A percentile compares a stretch with the other conserved stretches of the same genome.
phyloP scores from a whole-genome alignment of 2,113 vertebrate species.

The Tetrao urogallus region DNA sequence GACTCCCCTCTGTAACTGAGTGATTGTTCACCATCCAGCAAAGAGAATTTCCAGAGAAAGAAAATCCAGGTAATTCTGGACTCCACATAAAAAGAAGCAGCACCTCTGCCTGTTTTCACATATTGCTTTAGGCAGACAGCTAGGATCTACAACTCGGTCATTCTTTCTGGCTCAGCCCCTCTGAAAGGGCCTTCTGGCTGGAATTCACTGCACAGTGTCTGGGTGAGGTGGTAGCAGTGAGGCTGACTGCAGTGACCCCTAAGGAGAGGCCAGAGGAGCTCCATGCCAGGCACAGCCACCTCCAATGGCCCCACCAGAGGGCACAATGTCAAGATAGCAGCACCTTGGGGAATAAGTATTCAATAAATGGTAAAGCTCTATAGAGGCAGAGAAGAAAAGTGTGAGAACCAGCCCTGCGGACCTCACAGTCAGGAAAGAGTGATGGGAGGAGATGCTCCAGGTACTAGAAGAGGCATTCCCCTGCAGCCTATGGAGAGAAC shows the following conservation, averaged over 20 bases:
- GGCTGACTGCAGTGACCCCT: neutral
- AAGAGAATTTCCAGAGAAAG: neutral
- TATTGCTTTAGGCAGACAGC: neutral
- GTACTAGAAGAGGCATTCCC: fast-evolving
- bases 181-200: neutral
- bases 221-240: fast-evolving
- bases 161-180: neutral
- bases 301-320: fast-evolving
- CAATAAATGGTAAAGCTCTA: neutral
- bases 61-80: neutral
- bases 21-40: neutral
- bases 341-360: neutral
- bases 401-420: neutral
- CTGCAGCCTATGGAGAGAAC: neutral
- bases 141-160: too few relatives aligned
- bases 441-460: neutral
- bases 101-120: neutral
- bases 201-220: neutral
- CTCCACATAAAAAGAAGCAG: neutral
- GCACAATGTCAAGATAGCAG: neutral
- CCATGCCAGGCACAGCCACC: fast-evolving
- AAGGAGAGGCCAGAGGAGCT: fast-evolving
- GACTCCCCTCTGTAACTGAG: neutral
- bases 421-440: neutral
- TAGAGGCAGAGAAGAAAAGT: neutral